These are phyloP conservation scores for Chloroceryle inda DNA, from an alignment of 2,797 vertebrate species.

Conservation along the genomic window DNA sequence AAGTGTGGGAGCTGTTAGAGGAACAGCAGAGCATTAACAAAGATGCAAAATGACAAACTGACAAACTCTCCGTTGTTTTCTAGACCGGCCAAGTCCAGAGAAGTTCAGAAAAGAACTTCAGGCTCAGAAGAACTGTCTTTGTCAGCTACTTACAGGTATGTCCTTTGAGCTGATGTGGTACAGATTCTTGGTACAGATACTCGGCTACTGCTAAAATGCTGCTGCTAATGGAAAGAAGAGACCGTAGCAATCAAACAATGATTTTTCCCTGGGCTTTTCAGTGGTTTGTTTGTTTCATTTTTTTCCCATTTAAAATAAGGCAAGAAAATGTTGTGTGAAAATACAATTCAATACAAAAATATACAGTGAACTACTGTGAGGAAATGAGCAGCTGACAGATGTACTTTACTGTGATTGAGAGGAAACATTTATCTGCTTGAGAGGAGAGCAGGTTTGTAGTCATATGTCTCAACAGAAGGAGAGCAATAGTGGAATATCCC, in stretches of 20 bases:
- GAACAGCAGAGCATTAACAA: neutral
- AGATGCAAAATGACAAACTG: neutral
- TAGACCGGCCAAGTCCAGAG: neutral
- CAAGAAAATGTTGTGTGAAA: neutral
- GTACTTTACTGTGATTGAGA: constrained; percentile 23
- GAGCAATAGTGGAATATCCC: neutral
- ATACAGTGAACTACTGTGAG: neutral
- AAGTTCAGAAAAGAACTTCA: neutral
- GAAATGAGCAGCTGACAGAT: constrained; percentile 48
- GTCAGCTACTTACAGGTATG: neutral
- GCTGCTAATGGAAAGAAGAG: neutral
- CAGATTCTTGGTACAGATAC: neutral
- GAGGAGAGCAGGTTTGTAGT: constrained; percentile 60
- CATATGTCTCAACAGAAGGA: constrained; percentile 70
- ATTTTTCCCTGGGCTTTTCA: neutral
- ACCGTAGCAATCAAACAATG: neutral
- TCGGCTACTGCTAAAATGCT: neutral
- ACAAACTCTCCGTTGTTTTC: neutral
- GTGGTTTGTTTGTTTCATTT: neutral
- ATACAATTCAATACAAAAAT: neutral
- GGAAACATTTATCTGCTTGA: constrained; percentile 35
- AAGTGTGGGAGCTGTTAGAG: neutral
- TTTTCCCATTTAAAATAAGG: neutral
- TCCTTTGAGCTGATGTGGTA: neutral
- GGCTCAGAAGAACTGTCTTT: neutral